These are phyloP conservation scores for Ictalurus punctatus DNA, from an alignment of 2,113 vertebrate genomes.

Conservation along the genomic window DNA sequence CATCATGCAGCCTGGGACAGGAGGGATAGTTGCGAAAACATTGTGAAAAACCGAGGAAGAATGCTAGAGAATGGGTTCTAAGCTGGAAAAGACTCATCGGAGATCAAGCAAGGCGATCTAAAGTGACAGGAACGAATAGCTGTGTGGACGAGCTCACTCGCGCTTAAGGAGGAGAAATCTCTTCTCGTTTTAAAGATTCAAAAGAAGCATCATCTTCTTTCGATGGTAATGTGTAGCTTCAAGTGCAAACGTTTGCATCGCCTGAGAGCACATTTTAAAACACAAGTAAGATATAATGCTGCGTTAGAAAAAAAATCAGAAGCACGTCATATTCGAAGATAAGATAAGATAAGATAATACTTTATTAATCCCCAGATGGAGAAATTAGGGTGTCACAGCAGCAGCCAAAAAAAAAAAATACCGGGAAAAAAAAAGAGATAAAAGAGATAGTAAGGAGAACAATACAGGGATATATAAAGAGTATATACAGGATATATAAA, in stretches of 20 bases:
- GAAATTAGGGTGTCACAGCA: too few relatives aligned
- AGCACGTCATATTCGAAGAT: not conserved
- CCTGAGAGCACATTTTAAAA: too few relatives aligned
- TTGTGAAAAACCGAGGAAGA: not conserved
- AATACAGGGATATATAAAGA: too few relatives aligned
- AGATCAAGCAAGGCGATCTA: not conserved
- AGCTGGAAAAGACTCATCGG: not conserved
- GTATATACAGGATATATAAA: too few relatives aligned
- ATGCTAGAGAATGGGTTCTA: not conserved
- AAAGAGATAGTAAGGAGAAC: too few relatives aligned
- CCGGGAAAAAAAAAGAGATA: too few relatives aligned
- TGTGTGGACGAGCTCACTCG: not conserved
- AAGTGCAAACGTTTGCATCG: not conserved
- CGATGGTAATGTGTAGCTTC: not conserved
- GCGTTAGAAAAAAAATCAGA: not conserved
- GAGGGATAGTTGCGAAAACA: not conserved
- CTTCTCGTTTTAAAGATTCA: not conserved
- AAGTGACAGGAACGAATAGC: not conserved
- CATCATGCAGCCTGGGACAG: constrained; percentile 82
- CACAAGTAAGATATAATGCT: too few relatives aligned
- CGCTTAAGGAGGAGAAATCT: not conserved
- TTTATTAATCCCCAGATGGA: too few relatives aligned
- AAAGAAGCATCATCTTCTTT: not conserved
- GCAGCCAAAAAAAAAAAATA: too few relatives aligned
- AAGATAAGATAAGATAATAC: too few relatives aligned